Evolutionary conservation across 2,797 vertebrate species (phyloP), one percentile per base, ranked within the genome.

Genomic region (Sebastes oblongus): DNA sequence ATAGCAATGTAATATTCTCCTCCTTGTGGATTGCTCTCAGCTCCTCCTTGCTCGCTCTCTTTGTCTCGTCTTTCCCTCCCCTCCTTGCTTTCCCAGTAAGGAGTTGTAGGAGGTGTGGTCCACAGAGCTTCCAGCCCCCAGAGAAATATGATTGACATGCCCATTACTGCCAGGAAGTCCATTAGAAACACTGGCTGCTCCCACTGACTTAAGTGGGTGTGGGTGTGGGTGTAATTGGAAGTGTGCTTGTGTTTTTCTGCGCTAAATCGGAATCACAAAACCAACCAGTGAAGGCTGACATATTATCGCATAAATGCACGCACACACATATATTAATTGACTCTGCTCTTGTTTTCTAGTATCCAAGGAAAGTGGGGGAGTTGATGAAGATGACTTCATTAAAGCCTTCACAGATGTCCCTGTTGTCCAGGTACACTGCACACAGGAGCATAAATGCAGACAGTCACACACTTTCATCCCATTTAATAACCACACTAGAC

Each of bases 301-400:
- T 8, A 20, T 8, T 4, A 6, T 50, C 3, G 8, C 55, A 30
- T 72, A 52, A 69, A 70, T 46, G 25, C 27, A 69, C 24, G 46
- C 7, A 2, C 30, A 34, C 30, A 34, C 3, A 14, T 18, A 27
- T 8, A 52, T 65, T 58, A 56, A 77, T 16, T 22, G 5, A 30
- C 42, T 84, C 27, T 85, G 20, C 20, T 81, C 16, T 89, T 2
- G n/a, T 81, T 68, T 91, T 66, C 82, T 96, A 98, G 97, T 92
- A 66, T 95, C 97, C 70, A 99, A 98, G 93, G 98, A 99, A 86
- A 96, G 96, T 85, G 95, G 98, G 55, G 98, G 86, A 42, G 90
- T 99, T 70, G 98, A 99, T 93, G 98, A 99, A 84, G 98, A 99
- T 67, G 98, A 99, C 91, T 99, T 99, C 85, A 94, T 97, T 86